Evolutionary conservation across 2,113 vertebrate species (phyloP), one percentile per base, ranked within the genome.

Genomic region (Proterorhinus semilunaris): DNA sequence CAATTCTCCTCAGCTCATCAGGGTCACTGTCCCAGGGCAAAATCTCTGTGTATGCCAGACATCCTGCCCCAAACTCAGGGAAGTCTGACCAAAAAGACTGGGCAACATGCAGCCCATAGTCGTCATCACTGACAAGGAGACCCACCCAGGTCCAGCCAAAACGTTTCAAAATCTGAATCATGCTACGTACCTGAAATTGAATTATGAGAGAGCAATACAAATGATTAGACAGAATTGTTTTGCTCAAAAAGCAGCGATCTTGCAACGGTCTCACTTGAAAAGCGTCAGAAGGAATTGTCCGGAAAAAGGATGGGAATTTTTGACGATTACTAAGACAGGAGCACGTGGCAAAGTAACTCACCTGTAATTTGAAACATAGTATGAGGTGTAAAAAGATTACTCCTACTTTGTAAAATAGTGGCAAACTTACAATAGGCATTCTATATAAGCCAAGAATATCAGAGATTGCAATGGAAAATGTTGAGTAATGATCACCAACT

Each of bases 401-500:
- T 21, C 21, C 21, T 21, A 21, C 21, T 21, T 21, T 21, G 21
- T 43, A 11, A 42, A 50, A 50, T 42, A 9, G 43, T 7, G 36
- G n/a, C 17, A 51, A 55, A 61, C 81, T 65, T 82, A 90, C 90
- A 76, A 90, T 80, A 7, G 90, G 90, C 10, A 91, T 43, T 46
- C 68, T 78, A 67, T 85, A 91, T 68, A 90, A 75, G 36, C 88
- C 86, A 62, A 91, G 68, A 1, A 88, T 85, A 82, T 84, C 80
- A 42, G 90, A 88, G 27, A 86, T 86, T 49, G 88, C 82, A 42
- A 91, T 90, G 16, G 88, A 89, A 58, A 88, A 80, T 44, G 88
- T 87, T 9, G 90, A 90, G 16, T 77, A 83, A 5, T 88, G 72
- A 66, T 91, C 90, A 44, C 90, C 90, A 9, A 91, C 82, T 13